Conservation (phyloP, 1,140 invertebrate genomes). For the Drosophila subobscura region DNA sequence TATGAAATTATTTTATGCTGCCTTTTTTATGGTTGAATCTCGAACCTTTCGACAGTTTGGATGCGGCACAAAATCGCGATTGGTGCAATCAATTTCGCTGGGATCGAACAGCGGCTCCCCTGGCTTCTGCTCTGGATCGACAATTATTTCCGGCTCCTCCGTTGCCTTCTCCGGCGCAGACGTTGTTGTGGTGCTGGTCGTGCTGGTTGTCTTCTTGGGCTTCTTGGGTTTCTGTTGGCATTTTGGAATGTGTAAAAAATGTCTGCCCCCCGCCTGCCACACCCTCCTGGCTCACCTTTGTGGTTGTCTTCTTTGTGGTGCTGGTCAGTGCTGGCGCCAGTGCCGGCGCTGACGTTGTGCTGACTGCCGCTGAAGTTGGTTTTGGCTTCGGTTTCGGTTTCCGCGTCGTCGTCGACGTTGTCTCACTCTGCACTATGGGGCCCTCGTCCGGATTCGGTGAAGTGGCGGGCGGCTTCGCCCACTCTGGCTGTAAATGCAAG, state of each 20-base stretch:
- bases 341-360: slow-evolving; percentile 51
- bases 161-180: slow-evolving; percentile 40
- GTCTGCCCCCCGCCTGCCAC: too few species aligned
- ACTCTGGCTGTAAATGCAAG: slow-evolving; percentile 86
- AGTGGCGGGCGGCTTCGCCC: slow-evolving; percentile 88
- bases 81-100: slow-evolving; percentile 84
- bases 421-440: slow-evolving; percentile 50
- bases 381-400: slow-evolving; percentile 74
- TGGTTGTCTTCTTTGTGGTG: slow-evolving; percentile 69
- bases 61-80: slow-evolving; percentile 88
- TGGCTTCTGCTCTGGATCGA: slow-evolving; percentile 39
- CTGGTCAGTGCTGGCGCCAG: slow-evolving; percentile 38
- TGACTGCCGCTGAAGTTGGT: slow-evolving; percentile 54
- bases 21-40: neutral
- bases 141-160: slow-evolving; percentile 46
- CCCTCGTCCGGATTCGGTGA: slow-evolving; percentile 83
- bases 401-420: slow-evolving; percentile 74
- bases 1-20: neutral
- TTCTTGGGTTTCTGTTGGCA: slow-evolving; percentile 60
- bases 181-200: slow-evolving; percentile 49
- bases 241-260: neutral
- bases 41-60: slow-evolving; percentile 85
- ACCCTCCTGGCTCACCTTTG: slow-evolving; percentile 44
- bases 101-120: slow-evolving; percentile 49
- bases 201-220: slow-evolving; percentile 59